Base-by-base conservation (phyloP, 2,888 invertebrate species). In the Drosophila vallismaia region DNA sequence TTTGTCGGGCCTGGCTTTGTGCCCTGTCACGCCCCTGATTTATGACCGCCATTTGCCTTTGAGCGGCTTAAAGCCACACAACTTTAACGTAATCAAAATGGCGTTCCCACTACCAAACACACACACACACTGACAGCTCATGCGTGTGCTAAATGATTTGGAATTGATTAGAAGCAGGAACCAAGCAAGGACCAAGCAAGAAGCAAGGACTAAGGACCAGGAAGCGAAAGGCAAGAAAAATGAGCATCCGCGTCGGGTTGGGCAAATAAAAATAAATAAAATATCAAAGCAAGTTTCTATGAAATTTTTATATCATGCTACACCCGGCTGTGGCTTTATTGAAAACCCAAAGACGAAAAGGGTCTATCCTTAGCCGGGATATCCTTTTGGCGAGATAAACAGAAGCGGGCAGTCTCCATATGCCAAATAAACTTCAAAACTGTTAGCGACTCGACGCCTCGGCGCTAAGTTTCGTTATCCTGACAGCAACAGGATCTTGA, bases 371-470 rank as follows among this genome's bases (percentile, higher is more conserved):
- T 14, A 26, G 2, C 38, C 14, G 59, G 53, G 57, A 19, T 45
- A 33, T 28, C 10, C 53, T 38, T 42, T 42, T 19, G 19, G 64
- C 48, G 45, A 64, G 66, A 70, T 79, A 76, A 75, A 76, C 77
- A 72, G 53, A 7, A 78, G 82, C 68, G 68, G 82, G 71, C 71
- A 74, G 40, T 45, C 53, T 46, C 72, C 49, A 71, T 63, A 74
- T 82, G 82, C 78, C 82, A 86, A 86, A 82, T 82, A 82, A 86
- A 82, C 83, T 83, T 82, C 83, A 78, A 83, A 83, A 84, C 75
- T 73, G 82, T 83, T 86, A 72, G 78, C 80, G 78, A 80, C 72
- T 85, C 85, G 66, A 79, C 85, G 81, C 81, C 79, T 85, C 68
- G 49, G 59, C 40, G 7, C 76, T 71, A 75, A 79, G 72, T 74